Evolutionary conservation across 2,888 invertebrate species (phyloP).

Genomic region (Kryphioiulus occultus): DNA sequence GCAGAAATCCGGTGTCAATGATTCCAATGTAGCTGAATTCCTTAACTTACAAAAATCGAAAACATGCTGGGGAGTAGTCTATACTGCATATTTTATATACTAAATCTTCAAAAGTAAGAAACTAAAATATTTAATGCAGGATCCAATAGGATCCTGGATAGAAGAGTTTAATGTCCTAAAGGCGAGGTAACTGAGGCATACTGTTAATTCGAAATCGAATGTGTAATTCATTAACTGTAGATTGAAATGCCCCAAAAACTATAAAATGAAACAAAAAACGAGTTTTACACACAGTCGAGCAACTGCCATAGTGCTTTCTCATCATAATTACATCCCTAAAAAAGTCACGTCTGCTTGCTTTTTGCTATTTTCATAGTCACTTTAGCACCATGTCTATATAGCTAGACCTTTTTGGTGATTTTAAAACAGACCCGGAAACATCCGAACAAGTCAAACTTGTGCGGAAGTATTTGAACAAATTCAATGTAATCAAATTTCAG

Average conservation of each 20-base stretch:
- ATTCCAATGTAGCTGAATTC: not conserved
- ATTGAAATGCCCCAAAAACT: not conserved
- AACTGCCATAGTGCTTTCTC: not conserved
- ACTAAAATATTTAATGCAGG: too few species aligned
- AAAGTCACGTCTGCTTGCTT: not conserved
- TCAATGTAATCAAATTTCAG: too few species aligned
- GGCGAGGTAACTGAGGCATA: not conserved
- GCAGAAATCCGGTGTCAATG: not conserved
- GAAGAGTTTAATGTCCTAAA: not conserved
- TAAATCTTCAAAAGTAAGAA: too few species aligned
- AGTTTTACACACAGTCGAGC: not conserved
- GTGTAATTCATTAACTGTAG: not conserved
- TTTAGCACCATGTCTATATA: too few species aligned
- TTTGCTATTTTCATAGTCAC: too few species aligned
- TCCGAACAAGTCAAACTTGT: not conserved
- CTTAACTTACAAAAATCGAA: too few species aligned
- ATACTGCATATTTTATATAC: not conserved
- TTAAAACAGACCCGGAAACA: not conserved
- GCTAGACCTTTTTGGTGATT: not conserved
- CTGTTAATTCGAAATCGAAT: not conserved
- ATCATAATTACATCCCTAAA: conserved; percentile 1
- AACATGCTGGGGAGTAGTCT: too few species aligned
- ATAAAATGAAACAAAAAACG: not conserved
- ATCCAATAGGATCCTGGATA: not conserved
- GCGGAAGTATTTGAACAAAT: too few species aligned